Evolutionary conservation across 2,888 invertebrate genomes (phyloP).

Genomic region (Icerya purchasi): DNA sequence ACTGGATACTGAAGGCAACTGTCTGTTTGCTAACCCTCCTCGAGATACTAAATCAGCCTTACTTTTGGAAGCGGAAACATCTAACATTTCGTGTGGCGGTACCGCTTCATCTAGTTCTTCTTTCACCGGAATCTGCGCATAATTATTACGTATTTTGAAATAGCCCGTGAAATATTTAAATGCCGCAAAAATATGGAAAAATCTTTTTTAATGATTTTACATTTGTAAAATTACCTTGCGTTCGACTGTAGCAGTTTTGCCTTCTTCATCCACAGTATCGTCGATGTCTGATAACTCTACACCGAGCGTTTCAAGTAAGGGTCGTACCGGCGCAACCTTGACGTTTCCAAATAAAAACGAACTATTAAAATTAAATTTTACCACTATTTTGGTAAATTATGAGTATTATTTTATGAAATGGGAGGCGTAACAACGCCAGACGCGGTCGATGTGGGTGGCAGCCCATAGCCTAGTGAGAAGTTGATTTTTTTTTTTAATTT

Average conservation of each 20-base stretch:
- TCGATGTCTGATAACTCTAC: slow-evolving; percentile 70
- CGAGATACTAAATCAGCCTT: slow-evolving; percentile 63
- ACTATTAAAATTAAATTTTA: too few species aligned
- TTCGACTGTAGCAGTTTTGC: slow-evolving; percentile 52
- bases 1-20: slow-evolving; percentile 31
- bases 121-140: slow-evolving; percentile 20
- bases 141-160: too few species aligned
- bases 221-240: slow-evolving; percentile 33
- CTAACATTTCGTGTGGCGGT: slow-evolving; percentile 66
- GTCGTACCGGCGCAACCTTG: slow-evolving; percentile 36
- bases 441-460: too few species aligned
- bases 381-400: too few species aligned
- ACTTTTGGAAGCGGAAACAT: slow-evolving; percentile 61
- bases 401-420: too few species aligned
- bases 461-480: too few species aligned
- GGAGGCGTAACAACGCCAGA: too few species aligned
- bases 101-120: slow-evolving; percentile 69
- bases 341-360: neutral
- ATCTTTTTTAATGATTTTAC: too few species aligned
- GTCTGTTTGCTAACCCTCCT: slow-evolving; percentile 50
- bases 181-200: too few species aligned
- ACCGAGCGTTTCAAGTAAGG: slow-evolving; percentile 41
- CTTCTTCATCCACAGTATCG: slow-evolving; percentile 57
- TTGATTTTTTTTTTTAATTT: too few species aligned
- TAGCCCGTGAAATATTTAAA: too few species aligned